Evolutionary conservation across 37 sponge, comb jelly and placozoan genomes (phyloP).

Genomic region (Spongilla lacustris): DNA sequence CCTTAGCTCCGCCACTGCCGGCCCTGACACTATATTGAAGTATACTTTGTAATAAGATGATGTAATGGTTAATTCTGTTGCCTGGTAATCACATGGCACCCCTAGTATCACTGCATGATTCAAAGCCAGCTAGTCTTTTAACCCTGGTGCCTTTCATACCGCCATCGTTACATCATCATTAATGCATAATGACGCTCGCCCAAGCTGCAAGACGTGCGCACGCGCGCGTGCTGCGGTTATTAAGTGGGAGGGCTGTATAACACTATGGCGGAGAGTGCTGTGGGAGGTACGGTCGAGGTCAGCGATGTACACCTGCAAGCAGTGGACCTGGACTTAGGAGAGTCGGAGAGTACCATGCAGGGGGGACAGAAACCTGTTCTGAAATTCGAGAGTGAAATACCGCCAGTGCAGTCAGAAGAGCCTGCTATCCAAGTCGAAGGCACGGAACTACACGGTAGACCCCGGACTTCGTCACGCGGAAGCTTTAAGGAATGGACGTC

Average conservation of each 20-base stretch:
- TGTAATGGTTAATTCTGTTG: no score
- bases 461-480: constrained; percentile 26
- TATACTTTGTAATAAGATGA: no score
- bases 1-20: no score
- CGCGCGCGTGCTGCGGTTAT: background rate
- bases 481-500: constrained; percentile 76
- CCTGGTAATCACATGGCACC: no score
- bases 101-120: no score
- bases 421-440: constrained; percentile 7
- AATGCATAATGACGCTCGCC: no score
- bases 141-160: no score
- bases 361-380: constrained; percentile 8
- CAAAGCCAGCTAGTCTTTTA: no score
- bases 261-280: background rate
- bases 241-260: background rate
- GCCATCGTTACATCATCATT: no score
- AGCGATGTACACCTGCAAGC: constrained; percentile 12
- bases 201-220: no score
- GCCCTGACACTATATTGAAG: no score
- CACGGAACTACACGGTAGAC: constrained; percentile 44
- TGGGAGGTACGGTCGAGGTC: background rate
- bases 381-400: constrained; percentile 15
- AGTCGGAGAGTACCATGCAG: background rate
- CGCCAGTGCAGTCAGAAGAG: background rate
- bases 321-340: constrained; percentile 30